phyloP scores from a whole-genome alignment of 2,113 vertebrate genomes.

The Oncorhynchus nerka region DNA sequence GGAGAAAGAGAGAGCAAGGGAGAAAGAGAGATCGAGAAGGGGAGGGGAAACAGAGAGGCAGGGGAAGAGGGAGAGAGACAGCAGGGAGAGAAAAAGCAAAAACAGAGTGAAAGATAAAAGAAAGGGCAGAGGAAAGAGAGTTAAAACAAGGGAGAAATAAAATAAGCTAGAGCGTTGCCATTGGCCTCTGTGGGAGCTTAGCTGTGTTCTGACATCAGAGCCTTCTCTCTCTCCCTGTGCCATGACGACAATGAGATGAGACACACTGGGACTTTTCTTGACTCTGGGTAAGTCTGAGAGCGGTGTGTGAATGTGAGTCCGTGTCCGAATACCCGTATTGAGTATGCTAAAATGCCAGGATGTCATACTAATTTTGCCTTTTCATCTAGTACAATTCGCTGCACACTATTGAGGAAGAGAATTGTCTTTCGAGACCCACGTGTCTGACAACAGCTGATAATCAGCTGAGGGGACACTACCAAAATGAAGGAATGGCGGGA shows the following conservation, averaged over 20 bases:
- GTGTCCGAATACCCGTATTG: not conserved
- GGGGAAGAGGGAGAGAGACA: slow-evolving; percentile 3
- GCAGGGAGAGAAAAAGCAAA: slow-evolving; percentile 12
- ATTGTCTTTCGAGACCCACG: too few species aligned
- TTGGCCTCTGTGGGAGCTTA: slow-evolving; percentile 64
- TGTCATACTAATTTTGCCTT: too few species aligned
- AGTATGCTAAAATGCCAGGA: too few species aligned
- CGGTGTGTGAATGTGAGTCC: not conserved
- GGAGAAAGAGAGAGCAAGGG: slow-evolving; percentile 41
- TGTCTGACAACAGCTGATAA: too few species aligned
- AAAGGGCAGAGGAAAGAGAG: slow-evolving; percentile 53
- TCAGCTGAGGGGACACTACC: too few species aligned
- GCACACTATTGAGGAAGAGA: too few species aligned
- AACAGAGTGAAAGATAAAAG: slow-evolving; percentile 38
- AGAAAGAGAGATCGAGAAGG: slow-evolving; percentile 45
- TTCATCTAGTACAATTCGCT: too few species aligned
- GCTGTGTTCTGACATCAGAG: slow-evolving; percentile 80
- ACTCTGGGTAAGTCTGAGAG: slow-evolving; percentile 70
- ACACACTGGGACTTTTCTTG: slow-evolving; percentile 66
- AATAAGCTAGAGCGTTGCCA: slow-evolving; percentile 71
- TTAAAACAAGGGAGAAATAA: slow-evolving; percentile 33
- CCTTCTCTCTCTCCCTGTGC: slow-evolving; percentile 58
- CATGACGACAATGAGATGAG: slow-evolving; percentile 77
- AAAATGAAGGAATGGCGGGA: too few species aligned
- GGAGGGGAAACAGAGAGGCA: slow-evolving; percentile 19